Base-by-base conservation (phyloP, 1,140 invertebrate genomes). In the Drosophila sulfurigaster region DNA sequence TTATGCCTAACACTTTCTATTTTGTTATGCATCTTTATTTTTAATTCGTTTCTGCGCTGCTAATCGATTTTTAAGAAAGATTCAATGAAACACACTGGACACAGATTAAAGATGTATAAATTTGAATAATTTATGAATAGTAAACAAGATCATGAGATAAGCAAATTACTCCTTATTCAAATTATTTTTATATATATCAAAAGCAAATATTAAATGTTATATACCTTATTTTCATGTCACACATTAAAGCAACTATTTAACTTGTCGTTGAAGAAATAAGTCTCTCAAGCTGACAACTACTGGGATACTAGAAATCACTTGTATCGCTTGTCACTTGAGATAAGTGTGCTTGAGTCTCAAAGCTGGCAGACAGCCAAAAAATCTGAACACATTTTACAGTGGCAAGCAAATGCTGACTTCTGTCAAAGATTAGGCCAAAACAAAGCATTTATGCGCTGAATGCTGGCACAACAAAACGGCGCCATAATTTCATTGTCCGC, bases 341-440 rank as follows among this genome's bases (percentile, higher is more conserved):
- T 43, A 20, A 76, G 62, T 67, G 74, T 73, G 63, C 78, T 81
- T 41, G n/a, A 63, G 46, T 66, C 45, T 16, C 32, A 20, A 59
- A 54, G 43, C 63, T 75, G 82, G 58, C 82, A 54, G 13, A 5
- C 8, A 38, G 78, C 73, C 77, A 68, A 62, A 76, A 76, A 89
- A 87, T 87, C 69, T 80, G 69, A 78, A 89, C 85, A 89, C 83
- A 88, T 89, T 88, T 79, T 72, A 32, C 58, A 80, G 70, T 72
- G 81, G 56, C 49, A 75, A 68, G 72, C 81, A 83, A 87, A 83
- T 88, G 79, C 69, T 81, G 85, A 89, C 85, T 89, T 85, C 85
- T 89, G 81, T 81, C 81, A 85, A 76, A 81, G 85, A 88, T 88
- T 89, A 89, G 78, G 63, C 65, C 67, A 89, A 89, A 87, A 83